A percentile compares a stretch with the other conserved stretches of the same genome.
phyloP scores from a whole-genome alignment of 2,113 vertebrate genomes.

The Bagarius yarrelli region DNA sequence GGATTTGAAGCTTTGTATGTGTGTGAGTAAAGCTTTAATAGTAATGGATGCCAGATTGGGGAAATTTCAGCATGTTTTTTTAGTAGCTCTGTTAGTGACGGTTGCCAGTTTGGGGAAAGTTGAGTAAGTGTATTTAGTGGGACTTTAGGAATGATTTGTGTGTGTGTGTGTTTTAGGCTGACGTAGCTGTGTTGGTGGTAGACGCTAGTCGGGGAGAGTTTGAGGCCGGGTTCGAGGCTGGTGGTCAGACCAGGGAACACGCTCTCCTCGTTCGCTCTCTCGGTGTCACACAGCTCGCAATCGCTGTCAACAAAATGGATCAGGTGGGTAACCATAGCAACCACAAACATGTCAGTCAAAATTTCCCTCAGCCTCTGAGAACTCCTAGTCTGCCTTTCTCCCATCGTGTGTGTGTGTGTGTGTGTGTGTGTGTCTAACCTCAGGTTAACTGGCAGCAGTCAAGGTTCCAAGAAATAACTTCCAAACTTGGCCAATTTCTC shows the following conservation, averaged over 20 bases:
- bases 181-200: slow-evolving; percentile 92
- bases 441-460: slow-evolving; percentile 94
- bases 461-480: slow-evolving; percentile 87
- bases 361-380: slow-evolving; percentile 31
- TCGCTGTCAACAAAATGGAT: slow-evolving; percentile 98
- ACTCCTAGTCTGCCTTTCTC: slow-evolving; percentile 23
- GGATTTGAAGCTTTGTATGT: too few relatives aligned
- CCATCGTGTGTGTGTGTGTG: slow-evolving; percentile 22
- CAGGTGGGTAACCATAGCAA: slow-evolving; percentile 76
- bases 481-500: slow-evolving; percentile 92
- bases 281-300: slow-evolving; percentile 94
- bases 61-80: too few relatives aligned
- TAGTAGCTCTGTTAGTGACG: neutral
- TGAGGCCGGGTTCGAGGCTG: slow-evolving; percentile 95
- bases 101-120: neutral
- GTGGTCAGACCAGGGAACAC: slow-evolving; percentile 94
- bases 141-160: neutral
- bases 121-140: neutral
- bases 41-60: too few relatives aligned
- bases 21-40: too few relatives aligned
- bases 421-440: slow-evolving; percentile 34
- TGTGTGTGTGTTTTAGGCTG: slow-evolving; percentile 77
- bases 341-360: slow-evolving; percentile 48
- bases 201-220: slow-evolving; percentile 96
- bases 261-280: slow-evolving; percentile 94